phyloP scores from a whole-genome alignment of 2,797 vertebrate genomes.

The Clarias laeviceps region DNA sequence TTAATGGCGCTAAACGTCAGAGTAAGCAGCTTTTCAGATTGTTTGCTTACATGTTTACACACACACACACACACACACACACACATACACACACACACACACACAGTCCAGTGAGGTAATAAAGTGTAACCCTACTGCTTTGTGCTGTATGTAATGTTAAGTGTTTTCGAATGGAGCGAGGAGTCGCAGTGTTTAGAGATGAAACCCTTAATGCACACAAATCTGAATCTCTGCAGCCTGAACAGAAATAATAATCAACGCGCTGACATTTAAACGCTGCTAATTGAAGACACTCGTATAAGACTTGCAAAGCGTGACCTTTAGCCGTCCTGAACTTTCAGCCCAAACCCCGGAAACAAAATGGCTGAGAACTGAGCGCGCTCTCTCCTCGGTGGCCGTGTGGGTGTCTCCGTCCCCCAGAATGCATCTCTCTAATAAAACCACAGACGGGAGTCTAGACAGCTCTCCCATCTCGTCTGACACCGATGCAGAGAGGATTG shows the following conservation, averaged over 20 bases:
- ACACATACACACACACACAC: slow-evolving; percentile 8
- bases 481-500: slow-evolving; percentile 20
- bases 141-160: neutral
- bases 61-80: slow-evolving; percentile 4
- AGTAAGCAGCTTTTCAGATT: neutral
- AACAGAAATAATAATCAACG: neutral
- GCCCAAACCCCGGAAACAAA: slow-evolving; percentile 17
- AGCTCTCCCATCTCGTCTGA: slow-evolving; percentile 16
- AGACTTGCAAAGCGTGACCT: slow-evolving; percentile 84
- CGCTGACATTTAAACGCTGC: slow-evolving; percentile 77
- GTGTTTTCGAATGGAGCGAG: neutral
- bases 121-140: neutral
- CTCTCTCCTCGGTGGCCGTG: neutral
- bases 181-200: neutral
- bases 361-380: slow-evolving; percentile 14
- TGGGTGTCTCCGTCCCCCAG: neutral
- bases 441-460: slow-evolving; percentile 50
- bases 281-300: slow-evolving; percentile 78
- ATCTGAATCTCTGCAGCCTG: neutral
- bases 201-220: neutral
- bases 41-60: neutral
- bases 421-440: slow-evolving; percentile 33
- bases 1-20: neutral
- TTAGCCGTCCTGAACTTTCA: slow-evolving; percentile 61
- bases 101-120: neutral